Base-by-base conservation (phyloP, 2,888 invertebrate species). In the Dorcus hopei region DNA sequence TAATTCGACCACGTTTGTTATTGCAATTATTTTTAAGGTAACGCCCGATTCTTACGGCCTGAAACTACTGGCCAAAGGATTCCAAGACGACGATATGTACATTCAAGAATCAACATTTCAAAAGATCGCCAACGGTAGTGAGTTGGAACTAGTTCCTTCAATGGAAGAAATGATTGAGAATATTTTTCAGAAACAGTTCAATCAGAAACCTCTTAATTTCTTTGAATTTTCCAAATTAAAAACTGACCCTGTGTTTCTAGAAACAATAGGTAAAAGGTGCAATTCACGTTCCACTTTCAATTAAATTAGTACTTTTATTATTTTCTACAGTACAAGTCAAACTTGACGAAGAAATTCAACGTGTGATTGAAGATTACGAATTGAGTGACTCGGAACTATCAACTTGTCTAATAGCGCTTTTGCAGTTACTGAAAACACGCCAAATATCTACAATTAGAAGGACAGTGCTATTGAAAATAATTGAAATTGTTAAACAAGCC, bases 101-200 rank as follows among this genome's bases (percentile, higher is more conserved):
- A 49, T 43, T 59, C 55, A 41, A 49, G 55, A 2, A 47, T 52
- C 11, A 52, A 56, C 40, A 39, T 59, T n/a, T 52, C 56, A 33
- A 1, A 68, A 72, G 19, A 71, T 77, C 41, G 67, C 72, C 59
- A 72, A 76, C 61, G 75, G 72, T 16, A 71, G 72, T 59, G 72
- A 73, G 42, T 58, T 77, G 33, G 72, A 75, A 65, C 65, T 77
- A 6, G 74, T 71, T 3, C 72, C 71, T 62, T 74, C 75, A 0
- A 54, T 76, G 2, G 61, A 68, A 4, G 69, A 70, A 60, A 67
- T 69, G 48, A 60, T 75, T 11, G 65, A 69, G 23, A 66, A 68
- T 40, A 75, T 75, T 47, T 70, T 75, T 38, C 50, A 51, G 14
- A 47, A 53, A 16, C 41, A 39, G n/a, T 9, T 14, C 40, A 16